These are phyloP conservation scores for Microplitis demolitor DNA, from an alignment of 1,140 invertebrate genomes.

Conservation along the genomic window DNA sequence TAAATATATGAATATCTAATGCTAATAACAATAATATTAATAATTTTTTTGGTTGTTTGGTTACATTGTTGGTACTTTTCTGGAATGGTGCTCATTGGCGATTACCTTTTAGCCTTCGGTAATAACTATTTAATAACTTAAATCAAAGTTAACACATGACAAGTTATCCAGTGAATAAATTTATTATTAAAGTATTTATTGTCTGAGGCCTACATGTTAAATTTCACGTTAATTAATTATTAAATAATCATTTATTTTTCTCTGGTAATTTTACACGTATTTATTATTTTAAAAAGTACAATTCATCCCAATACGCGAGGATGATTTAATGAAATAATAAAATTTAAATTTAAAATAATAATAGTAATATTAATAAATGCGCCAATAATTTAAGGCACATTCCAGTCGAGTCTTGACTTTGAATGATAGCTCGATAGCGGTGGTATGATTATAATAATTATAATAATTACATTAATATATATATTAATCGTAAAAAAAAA, in stretches of 20 bases:
- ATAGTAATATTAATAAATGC: constrained; percentile 9
- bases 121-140: not conserved
- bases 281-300: constrained; percentile 9
- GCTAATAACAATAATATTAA: constrained; percentile 30
- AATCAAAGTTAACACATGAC: not conserved
- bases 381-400: constrained; percentile 41
- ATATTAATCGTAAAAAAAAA: constrained; percentile 38
- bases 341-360: constrained; percentile 10
- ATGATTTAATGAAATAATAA: constrained; percentile 20
- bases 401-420: constrained; percentile 53
- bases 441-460: constrained; percentile 41
- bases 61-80: constrained; percentile 38
- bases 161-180: not conserved
- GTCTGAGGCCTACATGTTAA: not conserved
- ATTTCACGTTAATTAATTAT: not conserved
- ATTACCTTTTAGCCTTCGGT: constrained; percentile 12
- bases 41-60: constrained; percentile 44
- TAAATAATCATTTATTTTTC: not conserved
- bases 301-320: not conserved
- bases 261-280: not conserved
- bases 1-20: not conserved
- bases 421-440: constrained; percentile 52
- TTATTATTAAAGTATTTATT: not conserved
- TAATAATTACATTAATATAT: constrained; percentile 23
- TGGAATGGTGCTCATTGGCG: constrained; percentile 38